Evolutionary conservation across 2,888 invertebrate species (phyloP), one percentile per base, ranked within the genome.

Genomic region (Leptopterna dolabrata): DNA sequence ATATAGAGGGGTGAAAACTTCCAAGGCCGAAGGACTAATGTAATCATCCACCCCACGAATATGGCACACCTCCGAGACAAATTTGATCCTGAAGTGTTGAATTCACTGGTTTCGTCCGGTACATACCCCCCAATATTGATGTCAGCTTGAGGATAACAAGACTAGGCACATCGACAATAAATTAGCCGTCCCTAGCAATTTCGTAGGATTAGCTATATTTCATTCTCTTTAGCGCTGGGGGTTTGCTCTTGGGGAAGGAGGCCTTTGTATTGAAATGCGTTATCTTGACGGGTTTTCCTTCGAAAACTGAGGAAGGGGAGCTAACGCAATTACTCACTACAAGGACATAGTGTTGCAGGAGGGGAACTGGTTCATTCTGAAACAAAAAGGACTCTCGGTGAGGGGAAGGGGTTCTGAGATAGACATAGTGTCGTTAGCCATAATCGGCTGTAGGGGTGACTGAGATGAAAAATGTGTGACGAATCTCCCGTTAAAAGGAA

Each of bases 221-320:
- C 76, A 76, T 76, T 76, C 76, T 76, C 76, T 76, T 76, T 76
- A 76, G 76, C n/a, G 71, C 27, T 71, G n/a, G 51, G 45, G n/a
- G 16, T 51, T 51, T 4, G 27, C 76, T n/a, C 14, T 29, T 14
- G 41, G 19, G 76, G 41, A 16, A 41, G 9, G 76, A 36, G 76
- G 9, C 76, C 76, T 76, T 76, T 76, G 76, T 76, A 76, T 76
- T 76, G 76, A 76, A 71, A 76, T 76, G 76, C 19, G 76, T 76
- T 76, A 76, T 76, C 76, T 76, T 76, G 76, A 76, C 76, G 41
- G 76, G 76, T 76, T 76, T 76, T 76, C 41, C 36, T 29, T 24
- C 76, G 41, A 76, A 41, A 36, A 36, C 29, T 71, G 71, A 27
- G 27, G 27, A n/a, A 30, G 71, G 71, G 30, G 30, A 71, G 29